Evolutionary conservation across 1,140 invertebrate species (phyloP), one percentile per base, ranked within the genome.

Genomic region (Apocrypta bakeri): DNA sequence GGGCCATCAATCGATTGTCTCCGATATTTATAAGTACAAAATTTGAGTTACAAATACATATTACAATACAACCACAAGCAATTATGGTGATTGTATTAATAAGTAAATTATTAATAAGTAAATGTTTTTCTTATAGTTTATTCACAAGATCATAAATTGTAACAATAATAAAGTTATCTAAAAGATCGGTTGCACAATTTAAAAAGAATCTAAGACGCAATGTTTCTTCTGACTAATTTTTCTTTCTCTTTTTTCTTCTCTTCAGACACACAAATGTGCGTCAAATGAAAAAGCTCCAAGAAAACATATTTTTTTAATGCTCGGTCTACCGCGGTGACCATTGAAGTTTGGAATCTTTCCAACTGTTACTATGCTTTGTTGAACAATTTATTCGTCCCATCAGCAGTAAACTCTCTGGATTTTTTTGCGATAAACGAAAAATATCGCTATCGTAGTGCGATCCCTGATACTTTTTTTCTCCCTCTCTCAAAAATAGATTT

Each of bases 251-350:
- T 64, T 64, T 64, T 17, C 9, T 9, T 37, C 37, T 37, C 37
- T 37, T 9, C 9, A 9, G 40, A 42, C 14, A 64, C 6, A 25
- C 63, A 17, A n/a, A 21, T n/a, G n/a, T 40, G 33, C 24, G 33
- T 42, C 8, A 72, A 1, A 24, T 72, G 25, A 42, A 72, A 72
- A 37, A 7, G 31, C 12, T 72, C 24, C n/a, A 33, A n/a, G 24
- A 72, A 72, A 72, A 72, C n/a, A 72, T 31, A 72, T 33, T 72
- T 40, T 37, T 69, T 72, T 37, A 42, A 72, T 72, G 69, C 42
- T 37, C 31, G 68, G 68, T 69, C 33, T 33, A 42, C 11, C 29
- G 68, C 68, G 4, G 29, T 14, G 68, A 24, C 42, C 40, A 31
- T 74, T 74, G 6, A n/a, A 24, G 21, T n/a, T 61, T 74, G 72